Percentiles rank a stretch among this genome's conserved stretches.
phyloP scores from a whole-genome alignment of 2,888 invertebrate species.

The Andrena marginata region DNA sequence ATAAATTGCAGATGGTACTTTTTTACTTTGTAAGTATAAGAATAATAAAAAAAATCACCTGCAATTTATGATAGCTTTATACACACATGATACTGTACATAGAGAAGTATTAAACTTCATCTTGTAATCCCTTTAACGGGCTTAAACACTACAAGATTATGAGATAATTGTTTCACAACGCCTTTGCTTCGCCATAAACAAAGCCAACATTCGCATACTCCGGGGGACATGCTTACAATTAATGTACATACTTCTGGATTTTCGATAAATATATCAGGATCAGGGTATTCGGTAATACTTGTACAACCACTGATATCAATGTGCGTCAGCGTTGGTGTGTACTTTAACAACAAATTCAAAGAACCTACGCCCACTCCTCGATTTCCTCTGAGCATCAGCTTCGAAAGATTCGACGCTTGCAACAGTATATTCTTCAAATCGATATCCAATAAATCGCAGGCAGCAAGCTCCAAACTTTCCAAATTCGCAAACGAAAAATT shows the following conservation, averaged over 20 bases:
- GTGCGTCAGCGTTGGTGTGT: constrained; percentile 76
- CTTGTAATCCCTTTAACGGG: constrained; percentile 50
- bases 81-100: neutral
- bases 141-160: constrained; percentile 77
- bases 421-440: constrained; percentile 76
- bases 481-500: constrained; percentile 72
- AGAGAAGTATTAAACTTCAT: constrained; percentile 11
- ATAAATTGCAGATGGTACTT: neutral
- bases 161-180: constrained; percentile 70
- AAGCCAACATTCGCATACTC: constrained; percentile 77
- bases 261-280: constrained; percentile 64
- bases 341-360: constrained; percentile 71
- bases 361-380: constrained; percentile 72
- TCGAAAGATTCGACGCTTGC: constrained; percentile 76
- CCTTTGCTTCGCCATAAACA: constrained; percentile 77
- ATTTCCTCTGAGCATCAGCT: constrained; percentile 77
- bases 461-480: constrained; percentile 78
- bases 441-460: constrained; percentile 76
- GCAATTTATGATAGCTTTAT: neutral
- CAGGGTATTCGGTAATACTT: constrained; percentile 72
- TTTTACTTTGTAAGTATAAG: neutral
- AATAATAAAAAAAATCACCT: neutral
- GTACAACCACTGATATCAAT: constrained; percentile 79
- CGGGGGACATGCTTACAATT: constrained; percentile 73
- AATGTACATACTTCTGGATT: constrained; percentile 78